Evolutionary conservation across 2,797 vertebrate genomes (phyloP).

Genomic region (Sebastes paucispinis): DNA sequence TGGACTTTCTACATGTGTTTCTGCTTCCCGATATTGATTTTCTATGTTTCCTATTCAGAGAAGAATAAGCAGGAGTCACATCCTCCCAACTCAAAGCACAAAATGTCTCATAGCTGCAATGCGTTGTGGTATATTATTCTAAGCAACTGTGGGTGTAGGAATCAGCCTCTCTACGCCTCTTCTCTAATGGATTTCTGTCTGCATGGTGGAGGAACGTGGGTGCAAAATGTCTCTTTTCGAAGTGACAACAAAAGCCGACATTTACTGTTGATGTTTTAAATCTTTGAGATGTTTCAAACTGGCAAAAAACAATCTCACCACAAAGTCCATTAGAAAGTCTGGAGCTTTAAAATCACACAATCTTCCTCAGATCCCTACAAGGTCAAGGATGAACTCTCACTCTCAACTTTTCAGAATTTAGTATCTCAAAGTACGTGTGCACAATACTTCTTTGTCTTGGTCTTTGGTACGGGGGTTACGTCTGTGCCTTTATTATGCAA

Average conservation of each 20-base stretch:
- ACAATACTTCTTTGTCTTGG: too few relatives aligned
- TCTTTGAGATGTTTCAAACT: neutral
- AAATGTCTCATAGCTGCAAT: neutral
- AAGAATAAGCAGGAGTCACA: neutral
- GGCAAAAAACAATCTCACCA: neutral
- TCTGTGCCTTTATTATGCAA: too few relatives aligned
- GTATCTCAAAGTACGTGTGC: too few relatives aligned
- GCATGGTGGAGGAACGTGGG: neutral
- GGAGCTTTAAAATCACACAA: neutral
- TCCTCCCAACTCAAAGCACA: neutral
- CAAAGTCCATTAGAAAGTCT: neutral
- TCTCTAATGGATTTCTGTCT: neutral
- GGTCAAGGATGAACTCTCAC: neutral
- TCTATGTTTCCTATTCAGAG: neutral
- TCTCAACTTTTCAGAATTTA: neutral
- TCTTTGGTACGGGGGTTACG: too few relatives aligned
- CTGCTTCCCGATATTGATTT: neutral
- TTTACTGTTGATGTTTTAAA: neutral
- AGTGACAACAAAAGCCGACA: neutral
- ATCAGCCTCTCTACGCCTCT: neutral
- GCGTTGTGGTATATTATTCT: neutral
- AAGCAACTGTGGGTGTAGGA: neutral
- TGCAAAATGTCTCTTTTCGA: neutral
- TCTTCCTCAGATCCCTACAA: neutral
- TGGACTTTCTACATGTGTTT: neutral